phyloP scores from a whole-genome alignment of 2,797 vertebrate species.

The Chromobotia macracanthus region DNA sequence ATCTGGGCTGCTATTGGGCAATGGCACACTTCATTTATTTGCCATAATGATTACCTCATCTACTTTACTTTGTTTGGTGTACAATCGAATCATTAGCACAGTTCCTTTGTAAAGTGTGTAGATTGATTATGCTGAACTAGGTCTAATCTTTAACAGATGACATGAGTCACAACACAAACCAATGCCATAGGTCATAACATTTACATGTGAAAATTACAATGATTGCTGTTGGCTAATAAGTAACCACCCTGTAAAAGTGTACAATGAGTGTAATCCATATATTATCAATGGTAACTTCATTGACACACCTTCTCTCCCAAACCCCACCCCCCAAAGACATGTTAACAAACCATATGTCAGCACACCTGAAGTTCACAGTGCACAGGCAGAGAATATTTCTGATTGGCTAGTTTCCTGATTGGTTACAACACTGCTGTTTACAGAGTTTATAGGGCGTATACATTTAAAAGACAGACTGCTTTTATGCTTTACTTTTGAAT shows the following conservation, averaged over 20 bases:
- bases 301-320: neutral
- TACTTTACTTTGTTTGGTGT: constrained; percentile 39
- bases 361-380: neutral
- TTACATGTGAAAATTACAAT: constrained; percentile 41
- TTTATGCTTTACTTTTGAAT: neutral
- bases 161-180: constrained; percentile 13
- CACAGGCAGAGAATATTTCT: neutral
- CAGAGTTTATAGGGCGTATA: too few species aligned
- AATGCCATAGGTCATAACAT: neutral
- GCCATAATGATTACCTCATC: constrained; percentile 42
- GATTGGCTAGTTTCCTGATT: neutral
- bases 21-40: constrained; percentile 45
- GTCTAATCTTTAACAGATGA: constrained; percentile 7
- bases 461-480: too few species aligned
- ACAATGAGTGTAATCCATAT: neutral
- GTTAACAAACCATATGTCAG: neutral
- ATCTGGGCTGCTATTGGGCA: constrained; percentile 68
- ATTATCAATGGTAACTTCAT: neutral
- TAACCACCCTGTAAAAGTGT: constrained; percentile 61
- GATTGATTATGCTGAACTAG: neutral
- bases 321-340: neutral
- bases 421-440: too few species aligned
- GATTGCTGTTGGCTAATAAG: constrained; percentile 67
- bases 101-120: constrained; percentile 17
- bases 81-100: constrained; percentile 27